Evolutionary conservation across 37 sponge, comb jelly and placozoan species (phyloP), one percentile per base, ranked within the genome.

Genomic region (Diacarnus erythraeanus): DNA sequence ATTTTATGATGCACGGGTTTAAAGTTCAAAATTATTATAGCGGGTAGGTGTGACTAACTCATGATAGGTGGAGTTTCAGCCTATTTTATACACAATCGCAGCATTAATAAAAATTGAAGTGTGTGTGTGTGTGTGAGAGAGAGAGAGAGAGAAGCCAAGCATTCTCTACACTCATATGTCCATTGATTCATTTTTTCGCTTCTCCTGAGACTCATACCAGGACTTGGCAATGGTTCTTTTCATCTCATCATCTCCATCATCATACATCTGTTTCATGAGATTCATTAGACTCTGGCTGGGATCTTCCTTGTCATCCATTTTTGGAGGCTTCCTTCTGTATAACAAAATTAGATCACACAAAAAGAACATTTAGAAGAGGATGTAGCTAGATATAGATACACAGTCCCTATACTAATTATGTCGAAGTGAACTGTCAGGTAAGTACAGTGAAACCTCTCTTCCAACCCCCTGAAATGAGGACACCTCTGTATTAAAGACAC

Each of bases 171-270:
- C 12, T 47, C 51, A 6, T 12, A 47, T 47, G 6, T 12, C 51
- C 6, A 12, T 47, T 12, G 51, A 12, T 6, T 47, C 51, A 6
- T 47, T 17, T 8, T 21, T 43, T 27, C 80, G 76, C 80, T 94
- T 97, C 25, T 92, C 85, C 67, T 92, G 94, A 10, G 93, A 81
- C 75, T 98, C 97, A 42, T 87, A 77, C 99, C 97, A 96, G 2
- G 99, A 89, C 63, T 98, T 98, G 23, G 90, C 80, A 57, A 98
- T 94, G 36, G 88, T 98, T 69, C 97, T 77, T 82, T 98, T 98
- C 99, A 98, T 96, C 8, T 98, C 97, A 76, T 98, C 99, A 68
- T 98, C 99, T n/a, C 98, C 98, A 10, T 91, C 94, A 33, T 95
- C 82, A 51, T 98, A 98, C 94, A 98, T 91, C 65, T 98, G 80